Evolutionary conservation across 2,113 vertebrate species (phyloP).

Genomic region (Natator depressus): DNA sequence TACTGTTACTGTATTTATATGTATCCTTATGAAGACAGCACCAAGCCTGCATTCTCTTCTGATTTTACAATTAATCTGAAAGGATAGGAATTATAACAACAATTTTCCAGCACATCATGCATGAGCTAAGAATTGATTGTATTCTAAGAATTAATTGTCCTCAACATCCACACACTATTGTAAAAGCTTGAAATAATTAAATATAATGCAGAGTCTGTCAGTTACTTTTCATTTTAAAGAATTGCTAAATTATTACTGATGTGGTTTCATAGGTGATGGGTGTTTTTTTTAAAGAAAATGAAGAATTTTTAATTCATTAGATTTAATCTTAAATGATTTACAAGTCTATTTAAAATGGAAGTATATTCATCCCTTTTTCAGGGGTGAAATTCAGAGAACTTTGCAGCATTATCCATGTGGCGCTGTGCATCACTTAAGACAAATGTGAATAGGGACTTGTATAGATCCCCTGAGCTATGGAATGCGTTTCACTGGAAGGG

Average conservation of each 20-base stretch:
- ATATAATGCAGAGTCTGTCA: conserved; percentile 16
- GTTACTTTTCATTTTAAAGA: conserved; percentile 9
- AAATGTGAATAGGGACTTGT: neutral
- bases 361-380: neutral
- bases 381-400: neutral
- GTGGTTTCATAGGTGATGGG: neutral
- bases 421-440: neutral
- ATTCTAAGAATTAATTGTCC: conserved; percentile 18
- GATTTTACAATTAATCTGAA: conserved; percentile 64
- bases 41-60: neutral
- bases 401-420: neutral
- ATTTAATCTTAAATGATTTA: conserved; percentile 9
- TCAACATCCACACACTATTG: conserved; percentile 1
- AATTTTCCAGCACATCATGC: neutral
- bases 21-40: conserved; percentile 37
- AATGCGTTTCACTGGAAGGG: neutral
- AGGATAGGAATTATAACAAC: conserved; percentile 40
- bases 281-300: neutral
- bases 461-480: neutral
- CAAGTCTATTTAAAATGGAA: neutral
- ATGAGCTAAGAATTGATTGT: conserved; percentile 41
- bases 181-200: conserved; percentile 53
- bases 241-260: conserved; percentile 21
- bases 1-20: conserved; percentile 4
- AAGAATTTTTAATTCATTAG: neutral